Conservation (phyloP, 2,797 vertebrate species). For the Chromobotia macracanthus region DNA sequence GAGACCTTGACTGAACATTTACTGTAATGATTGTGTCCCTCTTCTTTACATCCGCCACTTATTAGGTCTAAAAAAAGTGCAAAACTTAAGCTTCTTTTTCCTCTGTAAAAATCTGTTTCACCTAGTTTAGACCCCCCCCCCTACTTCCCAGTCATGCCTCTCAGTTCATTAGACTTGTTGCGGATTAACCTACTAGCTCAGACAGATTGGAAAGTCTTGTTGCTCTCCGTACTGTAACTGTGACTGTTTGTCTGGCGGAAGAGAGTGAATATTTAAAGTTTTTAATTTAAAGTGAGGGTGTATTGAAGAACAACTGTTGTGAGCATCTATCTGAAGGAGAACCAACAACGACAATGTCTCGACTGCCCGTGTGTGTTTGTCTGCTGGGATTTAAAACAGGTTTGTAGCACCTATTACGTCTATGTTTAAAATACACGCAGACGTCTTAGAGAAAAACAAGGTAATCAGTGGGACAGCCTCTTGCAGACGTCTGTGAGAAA, state of each 20-base stretch:
- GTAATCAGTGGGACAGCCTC: slow-evolving; percentile 28
- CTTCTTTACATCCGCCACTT: slow-evolving; percentile 18
- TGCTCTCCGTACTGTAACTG: slow-evolving; percentile 33
- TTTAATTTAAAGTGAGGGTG: not conserved
- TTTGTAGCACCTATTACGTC: slow-evolving; percentile 34
- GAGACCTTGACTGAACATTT: slow-evolving; percentile 2
- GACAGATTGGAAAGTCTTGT: slow-evolving; percentile 55
- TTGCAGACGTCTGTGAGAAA: slow-evolving; percentile 11
- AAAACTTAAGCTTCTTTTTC: slow-evolving; percentile 34
- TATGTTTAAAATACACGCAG: slow-evolving; percentile 28
- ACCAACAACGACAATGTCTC: not conserved
- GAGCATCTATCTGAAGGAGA: not conserved
- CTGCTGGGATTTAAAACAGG: slow-evolving; percentile 21
- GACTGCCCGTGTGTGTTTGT: not conserved
- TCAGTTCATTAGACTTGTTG: slow-evolving; percentile 46
- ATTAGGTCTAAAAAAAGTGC: slow-evolving; percentile 15
- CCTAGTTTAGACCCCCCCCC: slow-evolving; percentile 47
- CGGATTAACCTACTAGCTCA: slow-evolving; percentile 61
- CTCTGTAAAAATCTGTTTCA: slow-evolving; percentile 53
- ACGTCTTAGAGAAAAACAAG: slow-evolving; percentile 22
- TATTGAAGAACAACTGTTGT: not conserved
- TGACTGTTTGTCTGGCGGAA: slow-evolving; percentile 33
- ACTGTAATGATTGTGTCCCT: not conserved
- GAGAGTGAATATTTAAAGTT: not conserved
- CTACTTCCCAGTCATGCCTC: slow-evolving; percentile 33